Base-by-base conservation (phyloP, 2,888 invertebrate species). In the Archips xylosteana region DNA sequence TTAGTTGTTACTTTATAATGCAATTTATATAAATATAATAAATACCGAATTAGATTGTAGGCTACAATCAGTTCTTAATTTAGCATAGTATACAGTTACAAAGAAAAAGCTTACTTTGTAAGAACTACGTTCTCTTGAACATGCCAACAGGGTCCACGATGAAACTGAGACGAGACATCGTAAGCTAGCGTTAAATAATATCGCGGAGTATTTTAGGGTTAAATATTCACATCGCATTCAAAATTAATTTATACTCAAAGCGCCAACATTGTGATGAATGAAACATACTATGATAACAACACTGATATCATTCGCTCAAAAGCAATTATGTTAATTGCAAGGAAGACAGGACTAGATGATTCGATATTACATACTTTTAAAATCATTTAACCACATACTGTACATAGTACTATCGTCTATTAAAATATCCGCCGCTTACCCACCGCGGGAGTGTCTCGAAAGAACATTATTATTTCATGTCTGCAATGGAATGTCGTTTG, bases 311-410 rank as follows among this genome's bases (percentile, higher is more conserved):
- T 63, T 65, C 70, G 70, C 64, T 67, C 71, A 60, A 71, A 75
- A 76, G 76, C 75, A 72, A 71, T 76, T 70, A 75, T 39, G 75
- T 77, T 70, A 75, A 78, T 83, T 78, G 83, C 82, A 83, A 86
- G 89, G 90, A 90, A 91, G 90, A 90, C 89, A 82, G 85, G 90
- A 91, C 91, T 91, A 90, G 90, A 89, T 85, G 85, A 85, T 81
- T 85, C 80, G 77, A 81, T 80, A 82, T 81, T 80, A 76, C 51
- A 78, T 75, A 75, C 70, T 69, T 77, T 75, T 71, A 62, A 76
- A 72, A 74, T 60, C 47, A 76, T 76, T 76, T 77, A 79, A 78
- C 72, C 75, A 70, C 78, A 74, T 78, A 47, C 66, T 77, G 65
- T 74, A 76, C 69, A 70, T 71, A 62, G 62, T 63, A 60, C 64